Base-by-base conservation (phyloP, 2,113 vertebrate genomes). In the Poeciliopsis retropinna region DNA sequence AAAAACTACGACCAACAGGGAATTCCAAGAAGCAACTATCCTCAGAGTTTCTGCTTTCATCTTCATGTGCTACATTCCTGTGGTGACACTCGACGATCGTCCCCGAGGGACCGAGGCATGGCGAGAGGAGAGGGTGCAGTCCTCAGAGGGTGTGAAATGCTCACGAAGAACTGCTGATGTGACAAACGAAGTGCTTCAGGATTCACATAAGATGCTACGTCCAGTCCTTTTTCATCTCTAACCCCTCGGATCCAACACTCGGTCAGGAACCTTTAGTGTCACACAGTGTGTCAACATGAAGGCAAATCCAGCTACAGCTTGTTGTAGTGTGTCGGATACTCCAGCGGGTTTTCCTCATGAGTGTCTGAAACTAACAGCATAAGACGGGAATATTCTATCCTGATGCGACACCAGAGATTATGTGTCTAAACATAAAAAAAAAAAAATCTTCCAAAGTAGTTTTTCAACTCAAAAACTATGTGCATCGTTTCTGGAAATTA, bases 61-160 rank as follows among this genome's bases (percentile, higher is more conserved):
- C 30, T 75, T 25, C 64, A 63, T 79, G 68, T 74, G 28, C 13
- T 27, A 39, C 25, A 73, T 77, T 81, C 41, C 14, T 60, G 66
- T 81, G 73, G 63, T 57, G 71, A 85, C 72, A 71, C 41, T 67
- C 51, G 54, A 73, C 69, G 65, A 76, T 76, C 25, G 13, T 37
- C 67, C 57, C 44, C 0, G n/a, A 44, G 63, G 57, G 37, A 31
- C 34, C 41, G 64, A 28, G 19, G 76, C 80, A 72, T 72, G 65
- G 75, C 65, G 41, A 76, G 72, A 76, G 67, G 66, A 80, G 72
- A 85, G 64, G 54, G 70, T 17, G 44, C 29, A 57, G 64, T 37
- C 76, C 69, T 68, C 64, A 70, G 30, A 47, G 54, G 64, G 4
- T 30, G 47, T 64, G 37, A 67, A 74, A 60, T 47, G 34, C 37